Evolutionary conservation across 2,888 invertebrate species (phyloP), one percentile per base, ranked within the genome.

Genomic region (Xestia ashworthii): DNA sequence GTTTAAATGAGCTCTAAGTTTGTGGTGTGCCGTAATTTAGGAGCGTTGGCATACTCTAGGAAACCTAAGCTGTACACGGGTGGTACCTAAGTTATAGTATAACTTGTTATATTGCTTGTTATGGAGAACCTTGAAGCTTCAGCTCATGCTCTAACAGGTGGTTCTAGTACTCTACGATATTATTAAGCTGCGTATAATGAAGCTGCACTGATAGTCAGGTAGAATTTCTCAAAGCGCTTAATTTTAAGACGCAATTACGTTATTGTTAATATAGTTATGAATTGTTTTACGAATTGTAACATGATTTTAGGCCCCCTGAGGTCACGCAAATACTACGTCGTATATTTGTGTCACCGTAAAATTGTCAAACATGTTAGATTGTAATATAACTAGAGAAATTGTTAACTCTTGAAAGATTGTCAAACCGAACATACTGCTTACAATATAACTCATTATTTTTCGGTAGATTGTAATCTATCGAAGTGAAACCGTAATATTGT

Each of bases 1-100:
- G 64, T 44, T 84, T 71, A 71, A 68, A 71, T 74, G 64, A 48
- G 76, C 85, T 82, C 69, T 48, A 66, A 78, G 74, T 83, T 86
- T 62, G 73, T 66, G 5, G 60, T 66, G 69, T 74, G 73, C 44
- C 48, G 38, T 62, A 75, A 76, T 82, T 82, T 50, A 71, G 64
- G 14, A 53, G 82, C 55, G 64, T 38, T 71, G 8, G 58, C 44
- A 50, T 60, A 48, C 38, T 44, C 65, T 70, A 16, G n/a, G 25
- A 55, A 44, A 79, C 48, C 48, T 41, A 46, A 64, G 44, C 53
- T 9, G 50, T 58, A 50, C 22, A 25, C 38, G 14, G 1, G 19
- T 41, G 11, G 58, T 44, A 44, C 32, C 22, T 58, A 74, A 38
- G 38, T 66, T 50, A 22, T 25, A 9, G 25, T 25, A 41, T 38